Percentiles rank a stretch among this genome's conserved stretches.
Evolutionary conservation across 2,888 invertebrate genomes (phyloP).

Genomic region (Drymonia ruficornis): DNA sequence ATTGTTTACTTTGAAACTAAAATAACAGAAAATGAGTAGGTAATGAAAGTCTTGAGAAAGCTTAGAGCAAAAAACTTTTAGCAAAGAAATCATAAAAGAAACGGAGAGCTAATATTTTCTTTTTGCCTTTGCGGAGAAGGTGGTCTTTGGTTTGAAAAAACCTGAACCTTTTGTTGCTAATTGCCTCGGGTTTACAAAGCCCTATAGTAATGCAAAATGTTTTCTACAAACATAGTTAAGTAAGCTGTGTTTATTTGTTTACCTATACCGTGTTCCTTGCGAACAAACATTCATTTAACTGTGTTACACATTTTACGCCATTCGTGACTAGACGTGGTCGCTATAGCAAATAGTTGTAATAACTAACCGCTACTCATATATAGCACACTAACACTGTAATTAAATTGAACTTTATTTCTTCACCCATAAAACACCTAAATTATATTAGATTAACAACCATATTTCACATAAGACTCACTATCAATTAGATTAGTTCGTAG

Average conservation of each 20-base stretch:
- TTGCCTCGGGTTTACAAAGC: slow-evolving; percentile 8
- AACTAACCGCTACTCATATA: too few relatives aligned
- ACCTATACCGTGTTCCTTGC: too few relatives aligned
- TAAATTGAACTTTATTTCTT: too few relatives aligned
- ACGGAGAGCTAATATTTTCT: slow-evolving; percentile 10
- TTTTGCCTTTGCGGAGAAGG: slow-evolving; percentile 2
- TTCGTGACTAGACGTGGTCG: too few relatives aligned
- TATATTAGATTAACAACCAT: too few relatives aligned
- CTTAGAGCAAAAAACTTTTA: neutral
- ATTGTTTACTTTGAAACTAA: slow-evolving; percentile 4
- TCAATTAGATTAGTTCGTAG: too few relatives aligned
- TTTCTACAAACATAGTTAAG: neutral
- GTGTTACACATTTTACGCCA: too few relatives aligned
- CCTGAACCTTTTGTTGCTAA: slow-evolving; percentile 3
- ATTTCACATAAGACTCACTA: too few relatives aligned
- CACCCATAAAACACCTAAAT: too few relatives aligned
- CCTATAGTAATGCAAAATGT: neutral
- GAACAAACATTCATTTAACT: too few relatives aligned
- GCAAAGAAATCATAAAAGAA: slow-evolving; percentile 9
- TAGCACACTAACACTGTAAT: too few relatives aligned
- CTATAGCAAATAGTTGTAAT: too few relatives aligned
- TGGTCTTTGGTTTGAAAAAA: slow-evolving; percentile 2
- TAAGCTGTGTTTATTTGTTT: neutral
- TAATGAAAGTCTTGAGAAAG: slow-evolving; percentile 6
- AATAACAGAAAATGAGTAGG: slow-evolving; percentile 5